Conservation (phyloP, 2,888 invertebrate species). For the Labia minor region DNA sequence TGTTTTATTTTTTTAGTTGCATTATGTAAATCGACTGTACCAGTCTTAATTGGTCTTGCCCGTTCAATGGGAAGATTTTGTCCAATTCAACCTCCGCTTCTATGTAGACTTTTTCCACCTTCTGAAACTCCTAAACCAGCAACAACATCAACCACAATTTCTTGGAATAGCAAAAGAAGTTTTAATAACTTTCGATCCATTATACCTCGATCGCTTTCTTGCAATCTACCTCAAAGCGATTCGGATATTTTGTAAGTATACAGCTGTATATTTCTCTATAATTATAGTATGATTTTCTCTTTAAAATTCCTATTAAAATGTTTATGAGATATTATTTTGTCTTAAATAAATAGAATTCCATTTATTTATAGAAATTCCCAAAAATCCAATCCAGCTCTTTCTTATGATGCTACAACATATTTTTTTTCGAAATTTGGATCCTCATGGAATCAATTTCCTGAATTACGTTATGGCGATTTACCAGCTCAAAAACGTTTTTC, state of each 20-base stretch:
- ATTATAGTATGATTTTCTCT: too few species aligned
- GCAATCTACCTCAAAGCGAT: slow-evolving; percentile 41
- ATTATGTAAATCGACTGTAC: slow-evolving; percentile 74
- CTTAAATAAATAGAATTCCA: too few species aligned
- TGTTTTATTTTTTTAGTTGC: slow-evolving; percentile 45
- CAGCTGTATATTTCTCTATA: too few species aligned
- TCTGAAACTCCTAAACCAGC: slow-evolving; percentile 57
- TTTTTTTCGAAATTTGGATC: slow-evolving; percentile 89
- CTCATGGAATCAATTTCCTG: slow-evolving; percentile 81
- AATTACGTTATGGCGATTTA: slow-evolving; percentile 64
- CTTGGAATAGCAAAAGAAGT: slow-evolving; percentile 32
- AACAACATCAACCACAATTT: slow-evolving; percentile 32
- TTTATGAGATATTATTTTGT: too few species aligned
- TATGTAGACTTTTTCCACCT: slow-evolving; percentile 74
- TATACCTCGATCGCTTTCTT: slow-evolving; percentile 82
- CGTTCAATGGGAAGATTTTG: slow-evolving; percentile 86
- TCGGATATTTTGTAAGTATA: slow-evolving; percentile 13
- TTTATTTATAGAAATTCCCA: not conserved
- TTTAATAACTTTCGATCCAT: slow-evolving; percentile 56
- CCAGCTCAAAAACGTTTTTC: slow-evolving; percentile 61
- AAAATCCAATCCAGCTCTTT: slow-evolving; percentile 34
- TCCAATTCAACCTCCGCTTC: slow-evolving; percentile 63
- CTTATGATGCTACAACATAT: slow-evolving; percentile 70
- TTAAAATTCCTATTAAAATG: too few species aligned
- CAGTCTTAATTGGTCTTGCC: slow-evolving; percentile 75